Conservation (phyloP, 2,888 invertebrate species). For the Morpho helenor region DNA sequence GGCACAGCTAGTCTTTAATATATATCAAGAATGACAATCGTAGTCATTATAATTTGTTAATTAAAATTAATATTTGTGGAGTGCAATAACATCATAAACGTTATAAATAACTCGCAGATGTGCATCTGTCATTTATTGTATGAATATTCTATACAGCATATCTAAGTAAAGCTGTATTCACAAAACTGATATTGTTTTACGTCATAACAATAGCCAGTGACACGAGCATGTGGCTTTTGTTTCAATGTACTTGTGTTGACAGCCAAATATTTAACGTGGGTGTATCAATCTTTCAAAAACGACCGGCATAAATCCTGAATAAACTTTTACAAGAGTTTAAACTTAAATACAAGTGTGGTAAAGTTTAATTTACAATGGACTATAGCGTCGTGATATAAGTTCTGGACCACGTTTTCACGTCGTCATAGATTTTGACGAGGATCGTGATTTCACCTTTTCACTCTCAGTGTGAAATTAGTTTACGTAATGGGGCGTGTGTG, state of each 20-base stretch:
- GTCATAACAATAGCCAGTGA: background rate
- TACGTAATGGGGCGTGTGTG: background rate
- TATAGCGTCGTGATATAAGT: background rate
- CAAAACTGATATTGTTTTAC: background rate
- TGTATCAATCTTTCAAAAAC: background rate
- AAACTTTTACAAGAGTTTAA: background rate
- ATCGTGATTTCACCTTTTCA: slow-evolving; percentile 5
- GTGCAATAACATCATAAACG: too few species aligned
- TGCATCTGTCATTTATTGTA: too few species aligned
- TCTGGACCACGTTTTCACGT: slow-evolving; percentile 5
- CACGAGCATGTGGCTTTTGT: background rate
- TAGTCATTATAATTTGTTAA: too few species aligned
- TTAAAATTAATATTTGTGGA: too few species aligned
- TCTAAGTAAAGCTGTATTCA: background rate
- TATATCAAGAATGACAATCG: too few species aligned
- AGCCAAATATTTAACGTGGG: background rate
- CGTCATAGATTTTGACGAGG: slow-evolving; percentile 12
- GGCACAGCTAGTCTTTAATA: too few species aligned
- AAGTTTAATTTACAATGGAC: background rate
- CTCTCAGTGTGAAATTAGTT: background rate
- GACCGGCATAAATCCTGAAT: background rate
- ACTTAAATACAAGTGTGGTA: background rate
- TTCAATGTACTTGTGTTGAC: background rate
- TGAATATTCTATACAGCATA: background rate
- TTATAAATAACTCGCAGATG: too few species aligned